phyloP scores from a whole-genome alignment of 92 coral and sea anemone species.

The Desmophyllum pertusum region DNA sequence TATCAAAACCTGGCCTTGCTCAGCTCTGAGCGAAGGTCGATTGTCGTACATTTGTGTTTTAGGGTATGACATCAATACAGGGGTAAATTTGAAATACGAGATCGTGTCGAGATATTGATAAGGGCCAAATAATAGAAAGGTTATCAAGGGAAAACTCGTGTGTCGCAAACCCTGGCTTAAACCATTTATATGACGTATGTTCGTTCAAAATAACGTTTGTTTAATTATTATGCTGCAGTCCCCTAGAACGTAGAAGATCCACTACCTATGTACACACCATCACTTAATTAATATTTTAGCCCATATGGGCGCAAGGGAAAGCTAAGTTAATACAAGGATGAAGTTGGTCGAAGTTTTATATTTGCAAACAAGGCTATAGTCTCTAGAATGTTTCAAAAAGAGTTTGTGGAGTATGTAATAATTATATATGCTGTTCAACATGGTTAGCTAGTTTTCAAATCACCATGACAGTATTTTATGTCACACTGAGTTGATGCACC shows the following conservation, averaged over 20 bases:
- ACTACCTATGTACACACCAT: too few relatives aligned
- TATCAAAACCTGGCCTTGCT: background rate
- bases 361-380: background rate
- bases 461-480: background rate
- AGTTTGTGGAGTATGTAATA: background rate
- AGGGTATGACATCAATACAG: background rate
- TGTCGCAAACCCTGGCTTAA: background rate
- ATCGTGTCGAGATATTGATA: background rate
- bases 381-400: background rate
- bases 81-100: background rate
- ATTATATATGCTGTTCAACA: too few relatives aligned
- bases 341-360: too few relatives aligned
- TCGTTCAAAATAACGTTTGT: too few relatives aligned
- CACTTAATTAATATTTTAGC: too few relatives aligned
- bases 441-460: too few relatives aligned
- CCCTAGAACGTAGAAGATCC: too few relatives aligned
- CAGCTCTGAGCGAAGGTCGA: background rate
- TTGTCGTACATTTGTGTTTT: too few relatives aligned
- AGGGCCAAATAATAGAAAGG: background rate
- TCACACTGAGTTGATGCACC: background rate
- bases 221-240: too few relatives aligned
- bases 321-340: too few relatives aligned
- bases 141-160: background rate
- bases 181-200: background rate
- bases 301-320: too few relatives aligned